Conservation (phyloP, 2,113 vertebrate genomes). For the Buteo buteo region DNA sequence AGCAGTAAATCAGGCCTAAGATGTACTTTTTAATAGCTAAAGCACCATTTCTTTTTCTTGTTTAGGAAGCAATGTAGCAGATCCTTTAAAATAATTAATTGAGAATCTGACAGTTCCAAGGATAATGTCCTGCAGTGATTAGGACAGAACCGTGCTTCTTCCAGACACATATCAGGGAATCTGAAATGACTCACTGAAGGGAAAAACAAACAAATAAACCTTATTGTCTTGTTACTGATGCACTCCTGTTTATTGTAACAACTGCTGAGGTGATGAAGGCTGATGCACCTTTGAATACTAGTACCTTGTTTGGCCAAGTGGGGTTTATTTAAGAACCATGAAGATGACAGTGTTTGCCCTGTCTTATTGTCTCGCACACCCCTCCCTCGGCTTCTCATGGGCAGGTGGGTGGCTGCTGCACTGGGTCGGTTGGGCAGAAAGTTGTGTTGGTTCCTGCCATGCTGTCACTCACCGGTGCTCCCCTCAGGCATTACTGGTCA, state of each 20-base stretch:
- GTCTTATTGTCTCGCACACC: rapidly evolving
- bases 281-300: background rate
- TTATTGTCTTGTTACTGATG: background rate
- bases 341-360: background rate
- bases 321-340: background rate
- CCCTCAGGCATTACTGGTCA: background rate
- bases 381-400: background rate
- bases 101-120: background rate
- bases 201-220: background rate
- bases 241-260: background rate
- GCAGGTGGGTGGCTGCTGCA: background rate
- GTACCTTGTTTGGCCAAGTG: background rate
- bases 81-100: background rate
- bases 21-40: background rate
- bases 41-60: background rate
- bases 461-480: rapidly evolving
- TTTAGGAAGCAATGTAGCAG: background rate
- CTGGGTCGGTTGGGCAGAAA: background rate
- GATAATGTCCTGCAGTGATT: background rate
- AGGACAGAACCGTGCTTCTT: background rate
- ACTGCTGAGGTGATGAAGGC: background rate
- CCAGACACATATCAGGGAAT: background rate
- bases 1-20: background rate
- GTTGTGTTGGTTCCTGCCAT: background rate
- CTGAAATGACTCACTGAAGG: background rate